Base-by-base conservation (phyloP, 2,888 invertebrate genomes). In the Scelioninae gen. 1 region DNA sequence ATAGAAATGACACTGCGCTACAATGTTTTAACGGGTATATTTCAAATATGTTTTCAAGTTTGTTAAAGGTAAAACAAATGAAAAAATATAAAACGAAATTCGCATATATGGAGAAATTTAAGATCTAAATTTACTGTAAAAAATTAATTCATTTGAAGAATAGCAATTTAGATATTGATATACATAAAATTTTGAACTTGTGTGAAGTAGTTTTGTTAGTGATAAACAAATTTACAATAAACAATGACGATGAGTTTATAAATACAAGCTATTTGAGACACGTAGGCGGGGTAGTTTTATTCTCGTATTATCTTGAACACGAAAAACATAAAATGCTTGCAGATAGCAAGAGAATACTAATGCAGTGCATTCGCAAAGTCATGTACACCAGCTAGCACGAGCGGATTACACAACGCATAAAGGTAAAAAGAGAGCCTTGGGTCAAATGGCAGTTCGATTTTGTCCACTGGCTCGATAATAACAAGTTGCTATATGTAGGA, bases 391-490 rank as follows among this genome's bases (percentile, higher is more conserved):
- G 34, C 6, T n/a, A 13, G 15, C 60, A 72, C 31, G 71, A 63
- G 51, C 15, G 45, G 66, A 63, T 80, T 80, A 45, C 79, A 60
- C 47, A 80, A 80, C 60, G 40, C 34, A n/a, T 34, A 31, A 40
- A 49, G 66, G 75, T 56, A 75, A 56, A 75, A 66, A 40, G 60
- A 38, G 55, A 29, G 62, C 74, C 68, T 40, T 15, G 56, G 80
- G 80, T 80, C 80, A 75, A 69, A 69, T 49, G 75, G 66, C 75
- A 49, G 56, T 51, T 80, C 63, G 62, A 68, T 62, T 74, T 80
- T 80, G 80, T 75, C 80, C 75, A 68, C 65, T 40, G 75, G 60
- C 55, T 75, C 69, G 62, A 62, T 80, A 71, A 65, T 79, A 75
- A 69, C 69, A 80, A 68, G 47, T 74, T 75, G 68, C 68, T 43